Conservation (phyloP, 2,797 vertebrate species). For the Anguilla megastoma region DNA sequence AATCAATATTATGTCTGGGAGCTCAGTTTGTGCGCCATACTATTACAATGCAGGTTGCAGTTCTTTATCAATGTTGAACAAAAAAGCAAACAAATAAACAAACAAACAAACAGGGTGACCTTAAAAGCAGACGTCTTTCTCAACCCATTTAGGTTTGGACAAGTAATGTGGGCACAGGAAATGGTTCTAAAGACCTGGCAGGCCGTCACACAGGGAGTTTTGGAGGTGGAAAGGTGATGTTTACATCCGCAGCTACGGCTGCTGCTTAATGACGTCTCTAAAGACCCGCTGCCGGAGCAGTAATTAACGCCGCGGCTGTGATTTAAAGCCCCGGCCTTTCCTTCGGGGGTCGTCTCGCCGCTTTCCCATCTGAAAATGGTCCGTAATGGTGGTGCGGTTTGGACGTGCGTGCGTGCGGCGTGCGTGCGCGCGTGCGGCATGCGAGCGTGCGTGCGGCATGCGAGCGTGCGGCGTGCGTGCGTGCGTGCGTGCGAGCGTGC, state of each 20-base stretch:
- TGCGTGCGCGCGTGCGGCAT: too few species aligned
- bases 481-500: too few species aligned
- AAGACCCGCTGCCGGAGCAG: not conserved
- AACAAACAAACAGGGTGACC: not conserved
- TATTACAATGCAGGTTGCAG: not conserved
- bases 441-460: too few species aligned
- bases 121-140: constrained; percentile 12
- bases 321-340: not conserved
- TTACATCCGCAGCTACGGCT: not conserved
- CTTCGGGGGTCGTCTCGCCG: not conserved
- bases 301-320: not conserved
- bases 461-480: too few species aligned
- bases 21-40: not conserved
- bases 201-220: not conserved
- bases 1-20: constrained; percentile 8
- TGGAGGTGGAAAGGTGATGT: not conserved
- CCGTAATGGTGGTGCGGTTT: not conserved
- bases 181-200: not conserved
- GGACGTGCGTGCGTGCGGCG: too few species aligned
- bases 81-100: not conserved
- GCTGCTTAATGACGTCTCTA: constrained; percentile 1
- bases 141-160: not conserved
- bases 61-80: not conserved
- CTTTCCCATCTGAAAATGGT: not conserved
- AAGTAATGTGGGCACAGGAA: not conserved